Conservation (phyloP, 2,113 vertebrate genomes). For the Eudyptes chrysolophus region DNA sequence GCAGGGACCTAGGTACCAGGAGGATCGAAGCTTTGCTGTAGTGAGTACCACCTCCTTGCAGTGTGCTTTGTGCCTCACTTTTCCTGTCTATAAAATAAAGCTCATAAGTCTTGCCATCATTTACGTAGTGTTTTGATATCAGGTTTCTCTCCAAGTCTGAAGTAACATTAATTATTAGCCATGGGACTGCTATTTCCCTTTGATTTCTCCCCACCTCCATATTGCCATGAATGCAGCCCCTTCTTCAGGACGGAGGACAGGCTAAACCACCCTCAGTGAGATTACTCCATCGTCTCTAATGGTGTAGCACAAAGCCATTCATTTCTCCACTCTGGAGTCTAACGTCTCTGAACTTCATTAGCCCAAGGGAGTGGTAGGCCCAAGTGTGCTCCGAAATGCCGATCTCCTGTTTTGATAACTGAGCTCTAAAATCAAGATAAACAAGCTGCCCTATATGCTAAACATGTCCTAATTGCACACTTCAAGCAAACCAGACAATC, state of each 20-base stretch:
- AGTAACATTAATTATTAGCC: constrained; percentile 57
- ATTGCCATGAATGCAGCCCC: constrained; percentile 4
- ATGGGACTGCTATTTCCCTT: constrained; percentile 44
- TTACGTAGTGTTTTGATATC: constrained; percentile 58
- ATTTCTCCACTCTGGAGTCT: constrained; percentile 41
- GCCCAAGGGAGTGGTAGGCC: constrained; percentile 65
- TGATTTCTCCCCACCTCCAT: constrained; percentile 39
- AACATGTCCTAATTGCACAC: constrained; percentile 40
- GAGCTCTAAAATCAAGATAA: constrained; percentile 59
- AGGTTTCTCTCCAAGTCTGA: constrained; percentile 34
- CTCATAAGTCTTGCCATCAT: constrained; percentile 36
- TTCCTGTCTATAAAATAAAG: background rate
- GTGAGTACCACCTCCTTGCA: background rate
- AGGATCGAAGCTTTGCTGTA: background rate
- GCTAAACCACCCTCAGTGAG: constrained; percentile 2
- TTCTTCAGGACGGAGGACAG: constrained; percentile 11
- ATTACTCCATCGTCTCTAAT: constrained; percentile 53
- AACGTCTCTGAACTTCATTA: constrained; percentile 56
- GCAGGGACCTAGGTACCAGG: background rate
- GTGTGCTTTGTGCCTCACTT: background rate
- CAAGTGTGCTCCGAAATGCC: constrained; percentile 40
- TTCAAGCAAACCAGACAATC: background rate
- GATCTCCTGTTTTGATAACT: constrained; percentile 61
- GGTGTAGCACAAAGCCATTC: constrained; percentile 36
- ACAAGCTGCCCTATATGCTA: constrained; percentile 61